Evolutionary conservation across 2,888 invertebrate genomes (phyloP).

Genomic region (Lathronympha strigana): DNA sequence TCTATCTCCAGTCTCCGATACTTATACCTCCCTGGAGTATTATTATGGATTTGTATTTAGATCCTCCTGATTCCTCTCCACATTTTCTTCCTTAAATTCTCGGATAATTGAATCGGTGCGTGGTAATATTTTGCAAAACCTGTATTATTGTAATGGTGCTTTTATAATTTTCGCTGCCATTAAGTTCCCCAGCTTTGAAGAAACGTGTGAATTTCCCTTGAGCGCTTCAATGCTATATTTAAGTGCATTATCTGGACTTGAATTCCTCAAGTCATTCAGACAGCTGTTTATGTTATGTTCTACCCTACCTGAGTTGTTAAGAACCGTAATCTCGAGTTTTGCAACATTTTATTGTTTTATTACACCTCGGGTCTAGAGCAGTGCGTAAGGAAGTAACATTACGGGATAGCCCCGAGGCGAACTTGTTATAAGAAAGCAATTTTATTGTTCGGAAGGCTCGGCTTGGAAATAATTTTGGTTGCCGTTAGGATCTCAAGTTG

Average conservation of each 20-base stretch:
- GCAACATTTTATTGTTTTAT: slow-evolving; percentile 71
- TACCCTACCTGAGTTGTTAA: slow-evolving; percentile 51
- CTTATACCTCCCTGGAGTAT: slow-evolving; percentile 38
- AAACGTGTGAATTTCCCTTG: slow-evolving; percentile 47
- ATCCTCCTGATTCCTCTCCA: slow-evolving; percentile 15
- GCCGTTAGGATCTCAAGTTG: slow-evolving; percentile 62
- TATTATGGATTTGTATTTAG: slow-evolving; percentile 37
- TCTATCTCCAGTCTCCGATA: slow-evolving; percentile 40
- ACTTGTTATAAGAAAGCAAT: slow-evolving; percentile 69
- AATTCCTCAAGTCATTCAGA: slow-evolving; percentile 47
- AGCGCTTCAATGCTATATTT: slow-evolving; percentile 48
- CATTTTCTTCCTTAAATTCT: slow-evolving; percentile 9
- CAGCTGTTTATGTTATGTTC: slow-evolving; percentile 54
- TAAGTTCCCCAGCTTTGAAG: slow-evolving; percentile 42
- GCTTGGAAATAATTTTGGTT: slow-evolving; percentile 65
- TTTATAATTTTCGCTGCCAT: slow-evolving; percentile 35
- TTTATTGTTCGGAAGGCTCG: slow-evolving; percentile 67
- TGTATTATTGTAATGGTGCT: slow-evolving; percentile 31
- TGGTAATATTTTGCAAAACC: slow-evolving; percentile 31
- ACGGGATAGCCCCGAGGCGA: slow-evolving; percentile 58
- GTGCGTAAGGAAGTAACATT: slow-evolving; percentile 64
- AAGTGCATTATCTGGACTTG: slow-evolving; percentile 51
- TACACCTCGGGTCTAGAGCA: slow-evolving; percentile 51
- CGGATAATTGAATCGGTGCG: slow-evolving; percentile 28
- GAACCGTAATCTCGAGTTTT: slow-evolving; percentile 63